A percentile compares a stretch with the other conserved stretches of the same genome.
Conservation (phyloP, 2,797 vertebrate species). For the Semaprochilodus insignis region DNA sequence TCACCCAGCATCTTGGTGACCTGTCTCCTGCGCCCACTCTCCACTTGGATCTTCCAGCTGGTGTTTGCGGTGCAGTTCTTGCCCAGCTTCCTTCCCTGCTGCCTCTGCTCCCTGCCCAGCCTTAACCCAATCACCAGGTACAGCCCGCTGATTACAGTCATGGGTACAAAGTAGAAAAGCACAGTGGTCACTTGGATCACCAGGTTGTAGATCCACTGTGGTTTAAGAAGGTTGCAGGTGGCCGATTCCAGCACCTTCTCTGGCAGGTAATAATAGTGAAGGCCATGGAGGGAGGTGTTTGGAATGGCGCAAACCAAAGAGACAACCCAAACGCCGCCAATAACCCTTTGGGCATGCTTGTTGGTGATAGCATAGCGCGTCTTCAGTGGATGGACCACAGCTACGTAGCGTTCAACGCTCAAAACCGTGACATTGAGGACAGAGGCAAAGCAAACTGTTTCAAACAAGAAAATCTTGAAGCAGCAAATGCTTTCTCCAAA, state of each 20-base stretch:
- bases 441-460: conserved; percentile 83
- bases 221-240: conserved; percentile 80
- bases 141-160: conserved; percentile 79
- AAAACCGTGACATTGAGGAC: conserved; percentile 82
- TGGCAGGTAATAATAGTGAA: conserved; percentile 76
- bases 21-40: conserved; percentile 76
- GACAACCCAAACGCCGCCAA: conserved; percentile 72
- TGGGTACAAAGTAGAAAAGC: conserved; percentile 82
- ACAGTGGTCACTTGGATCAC: conserved; percentile 83
- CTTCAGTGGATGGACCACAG: conserved; percentile 82
- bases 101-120: conserved; percentile 69
- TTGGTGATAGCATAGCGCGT: conserved; percentile 80
- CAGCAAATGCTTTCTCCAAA: conserved; percentile 80
- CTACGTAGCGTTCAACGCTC: conserved; percentile 82
- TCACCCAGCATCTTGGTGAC: conserved; percentile 85
- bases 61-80: conserved; percentile 61
- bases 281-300: conserved; percentile 81
- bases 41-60: conserved; percentile 70
- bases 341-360: conserved; percentile 77
- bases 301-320: conserved; percentile 80
- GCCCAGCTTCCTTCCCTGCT: conserved; percentile 57
- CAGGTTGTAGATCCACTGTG: conserved; percentile 84
- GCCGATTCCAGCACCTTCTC: conserved; percentile 78
- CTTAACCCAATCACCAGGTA: conserved; percentile 82
- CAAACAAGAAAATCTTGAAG: conserved; percentile 84